Base-by-base conservation (phyloP, 2,113 vertebrate species). In the Lophius piscatorius region DNA sequence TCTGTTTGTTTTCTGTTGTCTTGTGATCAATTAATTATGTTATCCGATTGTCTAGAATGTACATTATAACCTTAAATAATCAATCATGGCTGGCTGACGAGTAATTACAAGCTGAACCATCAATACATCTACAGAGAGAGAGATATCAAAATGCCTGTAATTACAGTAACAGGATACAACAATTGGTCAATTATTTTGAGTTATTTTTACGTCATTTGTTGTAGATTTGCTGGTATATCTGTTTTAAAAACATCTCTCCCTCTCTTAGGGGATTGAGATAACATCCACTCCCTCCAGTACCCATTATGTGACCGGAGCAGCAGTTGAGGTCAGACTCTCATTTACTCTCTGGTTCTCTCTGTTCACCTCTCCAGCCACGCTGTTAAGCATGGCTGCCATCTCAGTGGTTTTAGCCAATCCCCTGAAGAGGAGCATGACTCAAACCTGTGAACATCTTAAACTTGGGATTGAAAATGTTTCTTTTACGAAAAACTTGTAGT, bases 231-330 rank as follows among this genome's bases (percentile, higher is more conserved):
- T 39, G 22, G 6, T 33, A 4, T 42, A 22, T 33, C 16, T 49
- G 2, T 4, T 4, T 34, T 65, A 55, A 38, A 51, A 61, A 7
- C 54, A 20, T 68, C n/a, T 49, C 26, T 52, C 26, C 35, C 41
- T 42, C 26, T 47, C 22, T 29, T 73, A 96, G 96, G 92, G 92
- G 26, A 91, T 98, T 0, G 88, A 95, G 81, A 93, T 98, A 77
- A 89, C 92, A 1, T 95, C 94, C 74, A 94, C 92, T 6, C 87
- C 87, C 76, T 95, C 91, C 71, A 91, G 90, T 74, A 92, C 92
- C 63, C 96, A 98, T 84, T 95, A 93, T 0, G 90, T 98, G 82
- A 93, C 93, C 0, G 89, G 63, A 0, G 83, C 90, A 16, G 63
- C 77, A 3, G 26, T 81, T 0, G 90, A 94, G 94, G 96, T 98